Percentiles rank a stretch among this genome's conserved stretches.
These are phyloP conservation scores for Macrotis lagotis DNA, from an alignment of 2,113 vertebrate species.

Conservation along the genomic window DNA sequence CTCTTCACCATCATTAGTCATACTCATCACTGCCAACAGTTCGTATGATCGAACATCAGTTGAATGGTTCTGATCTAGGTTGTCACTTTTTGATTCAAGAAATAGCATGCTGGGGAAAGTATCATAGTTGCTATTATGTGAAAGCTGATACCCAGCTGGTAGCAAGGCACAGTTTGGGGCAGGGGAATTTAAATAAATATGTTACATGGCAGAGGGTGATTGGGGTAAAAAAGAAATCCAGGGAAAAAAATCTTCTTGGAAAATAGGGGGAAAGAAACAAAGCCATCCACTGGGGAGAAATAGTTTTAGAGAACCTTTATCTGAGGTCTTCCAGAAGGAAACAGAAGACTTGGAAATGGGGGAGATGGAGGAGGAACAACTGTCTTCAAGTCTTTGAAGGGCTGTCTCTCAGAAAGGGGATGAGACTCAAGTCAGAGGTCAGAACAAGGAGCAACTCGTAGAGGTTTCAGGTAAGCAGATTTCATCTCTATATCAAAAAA, in stretches of 20 bases:
- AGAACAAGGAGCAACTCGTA: neutral
- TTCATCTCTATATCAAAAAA: neutral
- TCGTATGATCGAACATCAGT: neutral
- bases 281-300: neutral
- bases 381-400: neutral
- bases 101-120: neutral
- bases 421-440: neutral
- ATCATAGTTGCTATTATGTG: neutral
- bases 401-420: neutral
- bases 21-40: neutral
- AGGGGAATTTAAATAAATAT: neutral
- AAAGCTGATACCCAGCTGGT: neutral
- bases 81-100: neutral
- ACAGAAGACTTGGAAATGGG: neutral
- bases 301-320: neutral
- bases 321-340: neutral
- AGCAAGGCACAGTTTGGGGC: neutral
- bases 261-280: neutral
- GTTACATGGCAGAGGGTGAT: neutral
- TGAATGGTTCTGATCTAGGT: neutral
- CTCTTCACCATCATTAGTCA: neutral
- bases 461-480: neutral
- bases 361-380: neutral
- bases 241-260: neutral
- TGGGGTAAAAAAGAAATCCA: neutral